phyloP scores from a whole-genome alignment of 2,797 vertebrate species.

The Microhierax caerulescens region DNA sequence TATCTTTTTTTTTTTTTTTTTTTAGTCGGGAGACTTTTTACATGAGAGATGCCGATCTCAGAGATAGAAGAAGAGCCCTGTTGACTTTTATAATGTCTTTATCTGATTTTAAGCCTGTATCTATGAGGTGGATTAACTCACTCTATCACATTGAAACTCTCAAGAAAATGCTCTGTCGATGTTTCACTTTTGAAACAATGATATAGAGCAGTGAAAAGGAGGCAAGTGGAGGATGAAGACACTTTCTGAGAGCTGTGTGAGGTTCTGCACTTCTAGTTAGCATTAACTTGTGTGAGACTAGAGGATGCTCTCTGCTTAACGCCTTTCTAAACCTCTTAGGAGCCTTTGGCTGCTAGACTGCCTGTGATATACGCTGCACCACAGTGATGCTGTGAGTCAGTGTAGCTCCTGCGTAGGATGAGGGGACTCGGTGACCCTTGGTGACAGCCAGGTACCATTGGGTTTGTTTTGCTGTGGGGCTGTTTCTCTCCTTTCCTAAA shows the following conservation, averaged over 20 bases:
- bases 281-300: neutral
- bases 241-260: neutral
- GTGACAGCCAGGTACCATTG: neutral
- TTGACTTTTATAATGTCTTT: neutral
- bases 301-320: neutral
- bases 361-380: neutral
- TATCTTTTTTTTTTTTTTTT: neutral
- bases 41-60: neutral
- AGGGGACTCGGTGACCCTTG: neutral
- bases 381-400: neutral
- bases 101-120: neutral
- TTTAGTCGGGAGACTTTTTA: neutral
- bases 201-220: neutral
- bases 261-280: neutral
- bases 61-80: neutral
- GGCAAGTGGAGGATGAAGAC: neutral
- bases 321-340: neutral
- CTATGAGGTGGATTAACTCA: neutral
- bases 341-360: neutral
- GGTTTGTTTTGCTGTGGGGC: neutral
- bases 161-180: neutral
- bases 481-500: neutral
- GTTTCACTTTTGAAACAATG: neutral
- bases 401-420: neutral
- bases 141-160: neutral